A percentile compares a stretch with the other conserved stretches of the same genome.
These are phyloP conservation scores for Poeciliopsis presidionis DNA, from an alignment of 2,797 vertebrate genomes.

Conservation along the genomic window DNA sequence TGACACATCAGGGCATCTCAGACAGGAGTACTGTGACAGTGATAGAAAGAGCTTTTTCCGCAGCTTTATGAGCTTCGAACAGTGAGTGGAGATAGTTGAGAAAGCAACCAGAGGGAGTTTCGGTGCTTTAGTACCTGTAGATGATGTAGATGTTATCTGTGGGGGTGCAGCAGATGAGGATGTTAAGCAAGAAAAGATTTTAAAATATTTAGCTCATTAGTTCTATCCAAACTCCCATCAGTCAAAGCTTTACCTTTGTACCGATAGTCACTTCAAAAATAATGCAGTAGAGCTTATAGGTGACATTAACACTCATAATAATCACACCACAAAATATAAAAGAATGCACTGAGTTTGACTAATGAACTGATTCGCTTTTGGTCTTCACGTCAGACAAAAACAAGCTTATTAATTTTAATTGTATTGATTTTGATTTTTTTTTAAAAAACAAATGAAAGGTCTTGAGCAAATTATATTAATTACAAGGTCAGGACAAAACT, in stretches of 20 bases:
- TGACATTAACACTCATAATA: conserved; percentile 5
- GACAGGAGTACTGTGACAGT: background rate
- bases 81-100: background rate
- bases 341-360: background rate
- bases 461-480: background rate
- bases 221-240: background rate
- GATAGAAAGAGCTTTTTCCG: background rate
- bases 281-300: background rate
- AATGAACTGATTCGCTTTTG: conserved; percentile 3
- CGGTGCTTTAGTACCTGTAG: background rate
- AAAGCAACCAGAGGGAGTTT: background rate
- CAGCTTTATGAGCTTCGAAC: background rate
- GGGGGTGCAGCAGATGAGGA: background rate
- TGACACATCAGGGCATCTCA: background rate
- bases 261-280: background rate
- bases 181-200: background rate
- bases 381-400: background rate
- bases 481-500: background rate
- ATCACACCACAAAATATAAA: background rate
- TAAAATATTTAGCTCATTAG: background rate
- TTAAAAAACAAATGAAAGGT: background rate
- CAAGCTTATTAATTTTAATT: conserved; percentile 1
- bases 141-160: background rate
- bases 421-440: background rate
- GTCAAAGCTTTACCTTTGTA: background rate